A percentile compares a stretch with the other conserved stretches of the same genome.
Conservation (phyloP, 1,140 invertebrate species). For the Panagrolaimus sp. region DNA sequence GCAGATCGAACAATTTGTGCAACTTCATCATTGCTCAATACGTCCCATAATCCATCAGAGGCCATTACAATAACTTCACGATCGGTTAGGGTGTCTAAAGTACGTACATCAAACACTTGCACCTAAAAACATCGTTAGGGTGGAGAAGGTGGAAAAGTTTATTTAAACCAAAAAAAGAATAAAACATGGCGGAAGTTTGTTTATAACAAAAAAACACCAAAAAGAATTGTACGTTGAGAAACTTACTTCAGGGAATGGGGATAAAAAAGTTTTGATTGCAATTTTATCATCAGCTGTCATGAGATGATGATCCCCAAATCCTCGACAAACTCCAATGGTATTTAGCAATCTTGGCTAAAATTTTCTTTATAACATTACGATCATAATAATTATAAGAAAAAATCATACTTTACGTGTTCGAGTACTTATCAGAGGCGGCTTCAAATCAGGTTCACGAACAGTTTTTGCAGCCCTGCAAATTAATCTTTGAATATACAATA, state of each 20-base stretch:
- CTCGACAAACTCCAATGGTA: conserved; percentile 76
- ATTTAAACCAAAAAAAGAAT: too few relatives aligned
- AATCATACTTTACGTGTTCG: conserved; percentile 69
- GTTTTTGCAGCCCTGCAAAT: conserved; percentile 67
- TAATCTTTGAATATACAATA: conserved; percentile 8
- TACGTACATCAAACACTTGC: conserved; percentile 61
- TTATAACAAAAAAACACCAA: too few relatives aligned
- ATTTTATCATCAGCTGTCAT: conserved; percentile 69
- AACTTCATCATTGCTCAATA: conserved; percentile 69
- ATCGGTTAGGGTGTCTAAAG: conserved; percentile 62
- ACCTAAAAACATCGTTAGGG: too few relatives aligned
- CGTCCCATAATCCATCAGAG: conserved; percentile 81
- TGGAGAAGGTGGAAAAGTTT: too few relatives aligned
- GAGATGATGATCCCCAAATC: conserved; percentile 80
- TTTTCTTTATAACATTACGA: too few relatives aligned
- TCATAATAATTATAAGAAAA: not conserved
- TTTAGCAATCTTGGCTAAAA: conserved; percentile 71
- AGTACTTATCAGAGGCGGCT: conserved; percentile 71
- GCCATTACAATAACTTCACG: conserved; percentile 74
- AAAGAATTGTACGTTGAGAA: too few relatives aligned
- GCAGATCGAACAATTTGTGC: conserved; percentile 67
- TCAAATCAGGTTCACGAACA: conserved; percentile 68
- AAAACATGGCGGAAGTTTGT: too few relatives aligned
- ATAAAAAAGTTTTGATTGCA: conserved; percentile 75
- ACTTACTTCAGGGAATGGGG: conserved; percentile 73